Base-by-base conservation (phyloP, 2,797 vertebrate genomes). In the Trachurus trachurus region DNA sequence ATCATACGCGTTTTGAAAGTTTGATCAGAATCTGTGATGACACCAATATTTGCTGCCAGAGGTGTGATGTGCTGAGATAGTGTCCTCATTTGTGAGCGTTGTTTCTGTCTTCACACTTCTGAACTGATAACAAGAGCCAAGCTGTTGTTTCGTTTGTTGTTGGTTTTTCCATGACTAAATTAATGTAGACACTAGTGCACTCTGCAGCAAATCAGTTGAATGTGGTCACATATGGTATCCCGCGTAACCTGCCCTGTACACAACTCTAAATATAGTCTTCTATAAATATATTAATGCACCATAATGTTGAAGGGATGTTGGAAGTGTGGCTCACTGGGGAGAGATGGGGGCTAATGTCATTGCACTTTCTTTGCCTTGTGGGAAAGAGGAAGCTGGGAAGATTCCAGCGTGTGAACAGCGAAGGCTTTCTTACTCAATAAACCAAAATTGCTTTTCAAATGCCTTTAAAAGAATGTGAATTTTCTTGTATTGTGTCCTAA, bases 201-300 rank as follows among this genome's bases (percentile, higher is more conserved):
- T 74, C 22, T 29, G 57, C 42, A 47, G 67, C 3, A 13, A 71
- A 81, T 75, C 39, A 31, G 54, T 39, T 47, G 8, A 71, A 22
- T 34, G 63, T 8, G 49, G 22, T 47, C 80, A 75, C 85, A 79
- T 62, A 78, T 67, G 70, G 54, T 22, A 45, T 78, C 66, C 61
- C 39, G n/a, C 21, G 53, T 40, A 75, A 78, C 52, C 37, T 64
- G 59, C 63, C 61, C 50, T 49, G 45, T 71, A 76, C 49, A 81
- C 49, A 67, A 11, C 8, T 26, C 80, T 87, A 92, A 84, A 89
- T 81, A 88, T 89, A 91, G 80, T 63, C n/a, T 40, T 70, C 21
- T 63, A 84, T 86, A 34, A 86, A 88, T 89, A 85, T 78, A 86
- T 90, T 83, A 78, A 88, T 86, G 83, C 47, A 40, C n/a, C 26